Base-by-base conservation (phyloP, 1,140 invertebrate genomes). In the Listronotus bonariensis region DNA sequence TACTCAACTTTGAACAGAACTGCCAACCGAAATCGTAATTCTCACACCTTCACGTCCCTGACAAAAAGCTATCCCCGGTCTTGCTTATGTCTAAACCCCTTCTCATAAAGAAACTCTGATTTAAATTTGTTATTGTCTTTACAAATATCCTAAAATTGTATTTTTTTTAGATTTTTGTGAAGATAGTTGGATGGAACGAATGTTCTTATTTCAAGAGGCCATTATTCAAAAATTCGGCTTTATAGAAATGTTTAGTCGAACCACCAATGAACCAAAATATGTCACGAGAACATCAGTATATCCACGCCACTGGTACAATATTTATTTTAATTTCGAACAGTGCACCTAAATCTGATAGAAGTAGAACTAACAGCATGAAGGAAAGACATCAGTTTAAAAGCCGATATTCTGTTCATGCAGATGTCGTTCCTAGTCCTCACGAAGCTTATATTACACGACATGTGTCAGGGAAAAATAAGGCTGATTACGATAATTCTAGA, bases 221-320 rank as follows among this genome's bases (percentile, higher is more conserved):
- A 93, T 95, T 53, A 81, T 92, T 6, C 82, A 87, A 10, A 83
- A 86, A 62, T 96, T 95, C 82, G 95, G 95, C 0, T 98, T 97
- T 74, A 83, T 96, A 61, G n/a, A 87, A 88, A 31, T 92, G 90
- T 71, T 81, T 88, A 12, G 80, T 87, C 2, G 87, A 89, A 76
- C 81, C 81, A 3, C 80, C 81, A 0, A 78, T 77, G 12, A 71
- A 70, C 0, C 78, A 80, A 34, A 67, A 67, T 43, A 51, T 53
- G 3, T 73, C 74, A 0, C 82, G 82, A 34, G 82, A 85, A 70
- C 82, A 84, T 69, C 78, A 84, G 61, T 98, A 94, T 75, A 89
- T 98, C 32, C 95, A 98, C 79, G 86, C 93, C 49, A 92, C 92
- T 32, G 97, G 96, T 0, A 96, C 96, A 75, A 93, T 96, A 84